Evolutionary conservation across 2,888 invertebrate species (phyloP).

Genomic region (Antheraea assamensis): DNA sequence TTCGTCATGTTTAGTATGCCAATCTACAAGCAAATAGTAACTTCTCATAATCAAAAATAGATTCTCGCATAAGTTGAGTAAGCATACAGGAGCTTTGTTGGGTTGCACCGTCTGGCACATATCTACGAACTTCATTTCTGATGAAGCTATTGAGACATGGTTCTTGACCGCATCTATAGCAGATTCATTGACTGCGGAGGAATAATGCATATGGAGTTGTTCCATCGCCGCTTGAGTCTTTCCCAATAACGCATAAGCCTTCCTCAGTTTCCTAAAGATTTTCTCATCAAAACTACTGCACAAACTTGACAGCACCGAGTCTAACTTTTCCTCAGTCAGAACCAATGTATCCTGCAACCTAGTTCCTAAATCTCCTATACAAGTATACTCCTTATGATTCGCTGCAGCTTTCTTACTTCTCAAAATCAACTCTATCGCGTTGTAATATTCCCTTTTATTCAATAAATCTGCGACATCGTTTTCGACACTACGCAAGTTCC

Average conservation of each 20-base stretch:
- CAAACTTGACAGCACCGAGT: slow-evolving; percentile 91
- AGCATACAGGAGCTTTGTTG: slow-evolving; percentile 82
- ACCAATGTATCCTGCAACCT: slow-evolving; percentile 95
- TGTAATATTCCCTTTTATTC: slow-evolving; percentile 92
- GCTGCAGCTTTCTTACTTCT: slow-evolving; percentile 94
- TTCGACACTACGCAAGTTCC: slow-evolving; percentile 89
- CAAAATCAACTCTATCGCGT: slow-evolving; percentile 93
- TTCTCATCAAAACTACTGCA: slow-evolving; percentile 88
- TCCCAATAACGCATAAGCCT: slow-evolving; percentile 93
- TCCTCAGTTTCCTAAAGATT: slow-evolving; percentile 91
- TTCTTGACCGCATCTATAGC: slow-evolving; percentile 84
- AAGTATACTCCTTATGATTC: slow-evolving; percentile 93
- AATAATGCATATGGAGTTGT: slow-evolving; percentile 96
- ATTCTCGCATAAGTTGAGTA: slow-evolving; percentile 93
- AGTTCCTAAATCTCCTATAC: slow-evolving; percentile 92
- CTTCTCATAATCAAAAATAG: slow-evolving; percentile 91
- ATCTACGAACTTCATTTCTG: slow-evolving; percentile 86
- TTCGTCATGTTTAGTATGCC: slow-evolving; percentile 85
- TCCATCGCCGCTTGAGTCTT: slow-evolving; percentile 97
- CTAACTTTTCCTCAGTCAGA: slow-evolving; percentile 95
- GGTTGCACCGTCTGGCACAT: slow-evolving; percentile 85
- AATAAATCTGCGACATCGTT: slow-evolving; percentile 91
- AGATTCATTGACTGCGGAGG: slow-evolving; percentile 93
- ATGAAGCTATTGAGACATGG: slow-evolving; percentile 59
- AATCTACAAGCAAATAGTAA: slow-evolving; percentile 88